Percentiles rank a stretch among this genome's conserved stretches.
Evolutionary conservation across 2,888 invertebrate species (phyloP).

Genomic region (Asteroscopus sphinx): DNA sequence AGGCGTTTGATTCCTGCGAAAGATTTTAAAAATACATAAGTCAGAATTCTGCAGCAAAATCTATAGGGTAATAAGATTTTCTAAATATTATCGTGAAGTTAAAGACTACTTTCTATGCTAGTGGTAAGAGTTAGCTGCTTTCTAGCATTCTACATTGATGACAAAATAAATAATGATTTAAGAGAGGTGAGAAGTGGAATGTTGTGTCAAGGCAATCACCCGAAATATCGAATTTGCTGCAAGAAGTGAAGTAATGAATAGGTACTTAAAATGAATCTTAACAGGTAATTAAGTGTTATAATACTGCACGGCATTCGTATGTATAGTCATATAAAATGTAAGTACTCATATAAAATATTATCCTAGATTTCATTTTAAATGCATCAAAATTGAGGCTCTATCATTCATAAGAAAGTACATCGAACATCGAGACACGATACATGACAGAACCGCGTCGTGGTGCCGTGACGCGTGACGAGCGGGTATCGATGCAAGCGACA

Average conservation of each 20-base stretch:
- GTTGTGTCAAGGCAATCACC: slow-evolving; percentile 65
- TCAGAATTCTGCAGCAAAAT: slow-evolving; percentile 76
- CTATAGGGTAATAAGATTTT: slow-evolving; percentile 57
- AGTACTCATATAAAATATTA: slow-evolving; percentile 84
- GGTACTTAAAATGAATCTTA: slow-evolving; percentile 72
- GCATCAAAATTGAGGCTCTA: slow-evolving; percentile 87
- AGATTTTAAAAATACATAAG: slow-evolving; percentile 83
- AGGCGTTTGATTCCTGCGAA: slow-evolving; percentile 96
- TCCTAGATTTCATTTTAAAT: slow-evolving; percentile 81
- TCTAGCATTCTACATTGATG: slow-evolving; percentile 79
- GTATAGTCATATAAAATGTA: slow-evolving; percentile 85
- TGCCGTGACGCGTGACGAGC: slow-evolving; percentile 54
- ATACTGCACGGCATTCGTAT: slow-evolving; percentile 83
- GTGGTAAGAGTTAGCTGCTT: slow-evolving; percentile 73
- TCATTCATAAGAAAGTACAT: slow-evolving; percentile 84
- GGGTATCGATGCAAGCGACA: slow-evolving; percentile 79
- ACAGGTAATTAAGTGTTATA: slow-evolving; percentile 69
- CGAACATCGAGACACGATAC: slow-evolving; percentile 75
- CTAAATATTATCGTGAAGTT: slow-evolving; percentile 69
- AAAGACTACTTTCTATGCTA: slow-evolving; percentile 77
- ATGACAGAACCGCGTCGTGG: slow-evolving; percentile 66
- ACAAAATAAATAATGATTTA: slow-evolving; percentile 72
- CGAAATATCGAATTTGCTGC: slow-evolving; percentile 68
- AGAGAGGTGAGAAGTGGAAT: slow-evolving; percentile 73
- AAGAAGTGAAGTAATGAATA: slow-evolving; percentile 64